Evolutionary conservation across 2,113 vertebrate species (phyloP), one percentile per base, ranked within the genome.

Genomic region (Melanerpes formicivorus): DNA sequence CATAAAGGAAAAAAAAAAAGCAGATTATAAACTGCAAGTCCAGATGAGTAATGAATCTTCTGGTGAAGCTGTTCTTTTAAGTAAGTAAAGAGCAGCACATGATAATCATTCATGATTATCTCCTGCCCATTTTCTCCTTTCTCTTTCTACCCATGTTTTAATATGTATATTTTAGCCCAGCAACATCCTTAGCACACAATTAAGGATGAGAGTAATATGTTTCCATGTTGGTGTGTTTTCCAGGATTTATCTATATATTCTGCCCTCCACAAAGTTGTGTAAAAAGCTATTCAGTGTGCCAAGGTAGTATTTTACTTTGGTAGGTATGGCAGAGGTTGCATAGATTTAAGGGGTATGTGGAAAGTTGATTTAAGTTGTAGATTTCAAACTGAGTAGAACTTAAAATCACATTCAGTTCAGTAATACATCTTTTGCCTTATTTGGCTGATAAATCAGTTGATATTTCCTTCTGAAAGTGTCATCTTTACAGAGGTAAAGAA

Each of bases 381-480:
- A 22, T 78, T 82, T 78, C 60, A 81, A 58, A n/a, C 34, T 30
- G 5, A 59, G 37, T 42, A 30, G 34, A 73, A 25, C 18, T 54
- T 85, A 11, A 0, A 63, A 23, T 30, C 0, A 0, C 27, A 5
- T 70, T 70, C 12, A 50, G 6, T 4, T 2, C 50, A 65, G 0
- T 62, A 75, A 22, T 66, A 27, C 13, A 34, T 64, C 0, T 0
- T 80, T 91, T 91, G 55, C 78, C 59, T 67, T 88, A 80, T 44
- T 93, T 78, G 54, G 18, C 37, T 42, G 18, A 84, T 62, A 79
- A 66, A 54, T 67, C 10, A 66, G 50, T 50, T 62, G 54, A 3
- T 94, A 4, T 6, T 88, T 80, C 88, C 34, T 74, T 77, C 58
- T 50, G 23, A 18, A 71, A 60, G 10, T n/a, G 30, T 64, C 3